Evolutionary conservation across 2,113 vertebrate genomes (phyloP).

Genomic region (Gobiocypris rarus): DNA sequence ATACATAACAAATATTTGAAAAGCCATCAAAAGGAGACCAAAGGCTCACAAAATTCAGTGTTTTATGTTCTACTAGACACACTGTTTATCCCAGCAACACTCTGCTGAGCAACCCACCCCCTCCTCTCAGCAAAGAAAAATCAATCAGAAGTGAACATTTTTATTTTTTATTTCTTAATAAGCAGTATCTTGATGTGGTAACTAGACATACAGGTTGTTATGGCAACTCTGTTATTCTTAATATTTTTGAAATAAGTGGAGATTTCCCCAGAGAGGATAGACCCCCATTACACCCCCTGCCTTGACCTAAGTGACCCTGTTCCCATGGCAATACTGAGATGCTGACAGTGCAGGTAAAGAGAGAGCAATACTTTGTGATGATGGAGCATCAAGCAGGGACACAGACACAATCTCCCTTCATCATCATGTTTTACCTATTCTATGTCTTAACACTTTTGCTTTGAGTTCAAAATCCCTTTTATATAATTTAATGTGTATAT

Average conservation of each 20-base stretch:
- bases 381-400: constrained; percentile 6
- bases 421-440: not conserved
- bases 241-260: constrained; percentile 16
- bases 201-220: constrained; percentile 16
- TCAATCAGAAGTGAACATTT: not conserved
- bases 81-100: not conserved
- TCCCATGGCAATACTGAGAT: constrained; percentile 30
- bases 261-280: constrained; percentile 17
- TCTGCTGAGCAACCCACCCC: not conserved
- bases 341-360: constrained; percentile 35
- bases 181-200: not conserved
- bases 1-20: not conserved
- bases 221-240: constrained; percentile 24
- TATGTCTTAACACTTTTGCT: constrained; percentile 7
- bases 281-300: not conserved
- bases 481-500: not conserved
- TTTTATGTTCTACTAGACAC: not conserved
- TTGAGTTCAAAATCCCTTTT: not conserved
- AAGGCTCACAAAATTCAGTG: not conserved
- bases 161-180: not conserved
- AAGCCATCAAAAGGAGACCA: not conserved
- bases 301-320: constrained; percentile 32
- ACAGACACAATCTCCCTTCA: constrained; percentile 9
- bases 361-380: constrained; percentile 28
- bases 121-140: not conserved